Percentiles rank a stretch among this genome's conserved stretches.
Evolutionary conservation across 2,797 vertebrate genomes (phyloP).

Genomic region (Leptatherina wallacei): DNA sequence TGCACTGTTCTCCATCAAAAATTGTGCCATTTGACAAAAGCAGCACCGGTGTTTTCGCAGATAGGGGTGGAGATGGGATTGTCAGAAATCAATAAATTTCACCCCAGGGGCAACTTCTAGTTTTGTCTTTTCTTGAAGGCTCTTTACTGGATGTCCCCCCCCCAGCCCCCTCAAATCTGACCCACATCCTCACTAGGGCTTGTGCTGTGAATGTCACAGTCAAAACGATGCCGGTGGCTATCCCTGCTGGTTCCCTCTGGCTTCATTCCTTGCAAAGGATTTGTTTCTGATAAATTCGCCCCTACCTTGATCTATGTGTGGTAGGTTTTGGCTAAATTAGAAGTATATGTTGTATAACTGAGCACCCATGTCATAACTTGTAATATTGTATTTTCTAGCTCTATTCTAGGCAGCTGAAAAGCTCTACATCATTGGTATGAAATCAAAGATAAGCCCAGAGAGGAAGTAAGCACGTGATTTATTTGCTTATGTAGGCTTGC

Average conservation of each 20-base stretch:
- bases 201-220: slow-evolving; percentile 48
- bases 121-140: slow-evolving; percentile 30
- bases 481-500: slow-evolving; percentile 69
- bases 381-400: slow-evolving; percentile 44
- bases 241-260: slow-evolving; percentile 14
- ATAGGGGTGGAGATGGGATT: slow-evolving; percentile 56
- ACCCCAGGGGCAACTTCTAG: slow-evolving; percentile 46
- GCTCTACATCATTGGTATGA: slow-evolving; percentile 50
- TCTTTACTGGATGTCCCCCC: slow-evolving; percentile 15
- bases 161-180: slow-evolving; percentile 30
- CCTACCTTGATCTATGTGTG: slow-evolving; percentile 23
- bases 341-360: slow-evolving; percentile 41
- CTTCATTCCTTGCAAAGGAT: slow-evolving; percentile 21
- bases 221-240: slow-evolving; percentile 44
- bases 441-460: slow-evolving; percentile 56
- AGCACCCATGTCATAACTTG: slow-evolving; percentile 36
- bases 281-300: slow-evolving; percentile 36
- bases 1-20: slow-evolving; percentile 59
- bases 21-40: slow-evolving; percentile 68
- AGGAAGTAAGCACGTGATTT: slow-evolving; percentile 71
- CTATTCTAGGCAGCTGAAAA: slow-evolving; percentile 39
- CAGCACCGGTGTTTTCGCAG: slow-evolving; percentile 57
- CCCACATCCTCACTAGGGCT: slow-evolving; percentile 49
- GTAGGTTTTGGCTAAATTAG: slow-evolving; percentile 42
- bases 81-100: slow-evolving; percentile 64